Base-by-base conservation (phyloP, 1,140 invertebrate species). In the Lysiphlebus fabarum region DNA sequence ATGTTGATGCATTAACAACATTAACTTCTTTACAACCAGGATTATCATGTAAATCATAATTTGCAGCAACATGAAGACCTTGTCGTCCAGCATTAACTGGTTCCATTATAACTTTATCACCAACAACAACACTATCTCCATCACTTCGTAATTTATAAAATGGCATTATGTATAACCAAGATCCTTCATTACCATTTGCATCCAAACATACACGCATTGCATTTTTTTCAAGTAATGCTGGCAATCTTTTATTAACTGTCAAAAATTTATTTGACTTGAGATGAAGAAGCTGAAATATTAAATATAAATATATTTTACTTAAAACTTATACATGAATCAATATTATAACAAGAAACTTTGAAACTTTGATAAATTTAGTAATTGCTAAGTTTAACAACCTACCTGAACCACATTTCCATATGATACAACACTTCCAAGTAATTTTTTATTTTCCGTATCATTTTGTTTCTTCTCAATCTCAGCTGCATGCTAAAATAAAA, bases 241-340 rank as follows among this genome's bases (percentile, higher is more conserved):
- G 96, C 44, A 98, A 81, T 33, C 96, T 85, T 80, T 99, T 98
- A 78, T 99, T 99, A 6, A 97, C 96, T 10, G 98, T 99, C 68
- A 99, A 78, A 77, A 92, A 99, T 81, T 99, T 99, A 81, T 99
- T 99, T 34, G 95, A 98, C 80, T 99, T 99, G 53, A 99, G 82
- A 82, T 99, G 98, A 6, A 99, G 83, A 33, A 99, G 78, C 88
- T 95, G 74, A 69, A 78, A 66, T 53, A 12, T 55, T 17, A 43
- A 55, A n/a, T 11, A 43, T n/a, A n/a, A n/a, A n/a, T n/a, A n/a
- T n/a, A n/a, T n/a, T n/a, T n/a, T n/a, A n/a, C n/a, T n/a, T n/a
- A n/a, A n/a, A n/a, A n/a, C n/a, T n/a, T n/a, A n/a, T n/a, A n/a
- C n/a, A n/a, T n/a, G n/a, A n/a, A n/a, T n/a, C n/a, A 26, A 26